These are phyloP conservation scores for Cremastinae sp. DNA, from an alignment of 2,888 invertebrate genomes.

Conservation along the genomic window DNA sequence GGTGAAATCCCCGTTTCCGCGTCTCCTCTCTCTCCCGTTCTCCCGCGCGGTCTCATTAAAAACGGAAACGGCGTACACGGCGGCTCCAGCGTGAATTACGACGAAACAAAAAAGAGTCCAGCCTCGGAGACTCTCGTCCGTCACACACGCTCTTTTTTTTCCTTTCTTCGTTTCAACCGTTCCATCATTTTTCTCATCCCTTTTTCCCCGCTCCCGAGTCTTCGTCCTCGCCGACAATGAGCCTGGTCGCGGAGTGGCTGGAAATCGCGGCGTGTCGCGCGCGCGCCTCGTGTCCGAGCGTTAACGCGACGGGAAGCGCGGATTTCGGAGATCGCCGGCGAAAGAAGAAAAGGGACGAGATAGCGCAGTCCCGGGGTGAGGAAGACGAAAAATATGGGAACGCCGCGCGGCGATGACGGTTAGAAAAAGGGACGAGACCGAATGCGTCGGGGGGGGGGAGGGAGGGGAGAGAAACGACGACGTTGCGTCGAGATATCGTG, in stretches of 20 bases:
- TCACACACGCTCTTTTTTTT: constrained; percentile 15
- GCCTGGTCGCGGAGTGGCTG: constrained; percentile 39
- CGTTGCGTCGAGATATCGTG: constrained; percentile 54
- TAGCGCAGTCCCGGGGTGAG: neutral
- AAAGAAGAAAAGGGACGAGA: constrained; percentile 1
- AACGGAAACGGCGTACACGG: constrained; percentile 15
- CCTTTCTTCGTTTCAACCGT: neutral
- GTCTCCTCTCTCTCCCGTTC: neutral
- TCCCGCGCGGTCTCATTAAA: constrained; percentile 37
- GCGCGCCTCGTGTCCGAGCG: constrained; percentile 29
- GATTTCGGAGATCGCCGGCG: constrained; percentile 10
- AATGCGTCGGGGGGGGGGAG: constrained; percentile 18
- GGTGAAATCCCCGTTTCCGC: neutral
- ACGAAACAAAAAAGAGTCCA: constrained; percentile 13
- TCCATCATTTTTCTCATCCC: neutral
- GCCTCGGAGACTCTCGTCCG: constrained; percentile 6
- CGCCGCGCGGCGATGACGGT: too few species aligned
- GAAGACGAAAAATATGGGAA: constrained; percentile 23
- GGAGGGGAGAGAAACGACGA: constrained; percentile 29
- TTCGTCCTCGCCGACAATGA: constrained; percentile 17
- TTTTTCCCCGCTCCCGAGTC: neutral
- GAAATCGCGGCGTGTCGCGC: neutral
- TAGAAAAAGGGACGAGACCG: constrained; percentile 1
- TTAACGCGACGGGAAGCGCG: neutral
- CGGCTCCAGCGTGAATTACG: constrained; percentile 16